Evolutionary conservation across 2,797 vertebrate species (phyloP), one percentile per base, ranked within the genome.

Genomic region (Mus caroli): DNA sequence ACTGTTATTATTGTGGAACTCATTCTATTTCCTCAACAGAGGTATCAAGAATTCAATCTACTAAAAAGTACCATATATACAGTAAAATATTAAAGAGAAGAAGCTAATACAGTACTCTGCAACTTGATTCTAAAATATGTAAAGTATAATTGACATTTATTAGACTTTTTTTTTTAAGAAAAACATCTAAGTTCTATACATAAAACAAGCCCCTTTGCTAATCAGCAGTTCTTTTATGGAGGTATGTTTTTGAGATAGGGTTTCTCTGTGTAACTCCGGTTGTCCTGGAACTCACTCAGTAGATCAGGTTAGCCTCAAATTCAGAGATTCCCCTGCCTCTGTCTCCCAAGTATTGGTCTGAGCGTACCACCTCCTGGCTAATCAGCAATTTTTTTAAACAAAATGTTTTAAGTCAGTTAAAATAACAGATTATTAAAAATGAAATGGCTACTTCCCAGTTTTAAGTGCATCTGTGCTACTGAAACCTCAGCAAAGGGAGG

Each of bases 11-110:
- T 54, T 86, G 54, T 93, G 52, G 46, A 71, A 88, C 24, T 94
- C 46, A 26, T 28, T 93, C 8, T 77, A 91, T 69, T 91, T 96
- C 79, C n/a, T 94, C 62, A 69, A 94, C 62, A 87, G 46, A 88
- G 26, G 71, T 84, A 73, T 3, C 77, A 46, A 94, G 83, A 93
- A 86, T 2, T 64, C 83, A 90, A 87, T 79, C 22, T 91, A 73
- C 69, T 75, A 87, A 43, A 89, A 91, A 91, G 26, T 84, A 93
- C 4, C 20, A 20, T 19, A 60, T 24, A 86, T 54, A 67, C 20
- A 71, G 6, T 75, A 67, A 94, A 69, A 43, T 83, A 87, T 40
- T 52, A 50, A 43, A 83, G n/a, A 80, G 87, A 92, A 52, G 71
- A 85, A 94, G n/a, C 46, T 83, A 92, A 85, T 78, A 62, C 50